These are phyloP conservation scores for Acropternis orthonyx DNA, from an alignment of 2,797 vertebrate genomes.

Conservation along the genomic window DNA sequence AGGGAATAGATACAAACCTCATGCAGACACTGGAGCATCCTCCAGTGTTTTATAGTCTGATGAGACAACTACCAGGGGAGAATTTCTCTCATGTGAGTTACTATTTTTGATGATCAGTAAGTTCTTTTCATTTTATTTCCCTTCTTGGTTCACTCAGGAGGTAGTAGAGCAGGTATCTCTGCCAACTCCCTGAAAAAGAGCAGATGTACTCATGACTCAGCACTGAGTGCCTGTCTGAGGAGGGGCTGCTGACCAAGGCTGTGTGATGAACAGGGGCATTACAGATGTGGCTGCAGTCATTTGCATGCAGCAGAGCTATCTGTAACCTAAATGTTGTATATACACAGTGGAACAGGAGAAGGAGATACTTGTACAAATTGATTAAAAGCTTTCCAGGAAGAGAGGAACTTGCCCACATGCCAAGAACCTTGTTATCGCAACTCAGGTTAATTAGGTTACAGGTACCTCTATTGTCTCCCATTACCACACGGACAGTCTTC, in stretches of 20 bases:
- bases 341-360: background rate
- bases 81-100: background rate
- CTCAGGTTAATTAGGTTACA: background rate
- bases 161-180: background rate
- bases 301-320: background rate
- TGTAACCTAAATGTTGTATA: background rate
- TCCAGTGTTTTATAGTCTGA: background rate
- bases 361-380: background rate
- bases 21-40: background rate
- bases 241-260: background rate
- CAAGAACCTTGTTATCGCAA: background rate
- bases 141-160: background rate
- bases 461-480: background rate
- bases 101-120: background rate
- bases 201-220: constrained; percentile 30
- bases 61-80: background rate
- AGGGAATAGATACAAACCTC: background rate
- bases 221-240: background rate
- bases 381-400: background rate
- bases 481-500: background rate
- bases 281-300: background rate
- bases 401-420: background rate
- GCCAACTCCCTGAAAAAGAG: background rate
- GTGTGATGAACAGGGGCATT: background rate
- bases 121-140: constrained; percentile 23